Base-by-base conservation (phyloP, 2,113 vertebrate species). In the Leucopsar rothschildi region DNA sequence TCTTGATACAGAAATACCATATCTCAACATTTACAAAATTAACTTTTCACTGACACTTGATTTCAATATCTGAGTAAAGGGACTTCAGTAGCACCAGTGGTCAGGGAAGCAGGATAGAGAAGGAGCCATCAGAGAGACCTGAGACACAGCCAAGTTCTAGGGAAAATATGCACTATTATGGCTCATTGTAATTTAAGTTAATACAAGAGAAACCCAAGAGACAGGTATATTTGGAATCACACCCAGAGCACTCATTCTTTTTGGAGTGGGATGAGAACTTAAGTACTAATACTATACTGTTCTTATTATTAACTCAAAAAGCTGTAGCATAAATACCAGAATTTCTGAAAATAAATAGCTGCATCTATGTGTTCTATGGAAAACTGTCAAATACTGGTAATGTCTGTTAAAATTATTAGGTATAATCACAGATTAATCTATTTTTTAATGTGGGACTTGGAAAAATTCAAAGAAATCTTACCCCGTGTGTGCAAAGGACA, bases 171-270 rank as follows among this genome's bases (percentile, higher is more conserved):
- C 35, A 49, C 17, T 93, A 35, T 75, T 94, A 57, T 83, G 59
- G 82, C 86, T 90, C 44, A 70, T 68, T 88, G 85, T 86, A 94
- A 73, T 92, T 83, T 88, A 82, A 80, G 50, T 90, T 82, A 83
- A 81, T 79, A 72, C 6, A 88, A 47, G 29, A 76, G 56, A 77
- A 93, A 21, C 71, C 75, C 82, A 82, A 78, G 90, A 93, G 42
- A 81, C 71, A 92, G 81, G 52, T 94, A 78, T 86, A 88, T 92
- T 88, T 94, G 82, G 69, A 86, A 80, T 90, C 18, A 40, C n/a
- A 81, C 55, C 47, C 80, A 92, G n/a, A 35, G 25, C 31, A 63
- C 64, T 92, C 5, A 0, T 70, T 93, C 52, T 88, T 88, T 90
- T 94, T 86, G 56, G 82, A 95, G 31, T 14, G 29, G 72, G 31